Base-by-base conservation (phyloP, 2,113 vertebrate genomes). In the Notothenia coriiceps region DNA sequence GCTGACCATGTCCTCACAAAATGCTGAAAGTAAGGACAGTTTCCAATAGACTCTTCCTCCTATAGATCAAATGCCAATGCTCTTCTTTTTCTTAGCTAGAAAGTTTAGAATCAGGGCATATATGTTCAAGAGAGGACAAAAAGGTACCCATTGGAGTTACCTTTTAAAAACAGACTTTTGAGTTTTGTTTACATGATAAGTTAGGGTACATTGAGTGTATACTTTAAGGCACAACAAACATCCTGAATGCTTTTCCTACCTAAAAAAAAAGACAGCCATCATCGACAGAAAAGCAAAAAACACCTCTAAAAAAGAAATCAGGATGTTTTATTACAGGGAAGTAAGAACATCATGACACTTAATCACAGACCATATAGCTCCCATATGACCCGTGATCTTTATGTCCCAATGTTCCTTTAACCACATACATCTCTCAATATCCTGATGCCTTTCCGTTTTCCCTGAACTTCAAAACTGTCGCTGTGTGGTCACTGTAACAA, bases 171-270 rank as follows among this genome's bases (percentile, higher is more conserved):
- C 74, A 82, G 70, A 61, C 35, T 4, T 1, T 40, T 40, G 35
- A 15, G n/a, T 8, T 68, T 74, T 87, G 79, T 83, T 85, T 86
- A 77, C 64, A 77, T n/a, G 13, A 25, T 77, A 52, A 67, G 59
- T 69, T 17, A 20, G 18, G 10, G 18, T 52, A 76, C 49, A 51
- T 25, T 57, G 11, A 61, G 35, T 44, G 35, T 61, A 71, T 29
- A 29, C 29, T 29, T 29, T 29, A 29, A 29, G 29, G 3, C 29
- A 4, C 29, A 29, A 29, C 29, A 29, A 29, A 29, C 3, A 4
- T 54, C 46, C 74, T 83, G 55, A 25, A 83, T 7, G 6, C 54
- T 80, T 71, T 80, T 73, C n/a, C 52, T 51, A 43, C 4, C 18
- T 43, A 29, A 51, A 47, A 71, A 72, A 61, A 70, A 71, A 22